A percentile compares a stretch with the other conserved stretches of the same genome.
These are phyloP conservation scores for Theropithecus gelada DNA, from an alignment of 2,113 vertebrate genomes.

Conservation along the genomic window DNA sequence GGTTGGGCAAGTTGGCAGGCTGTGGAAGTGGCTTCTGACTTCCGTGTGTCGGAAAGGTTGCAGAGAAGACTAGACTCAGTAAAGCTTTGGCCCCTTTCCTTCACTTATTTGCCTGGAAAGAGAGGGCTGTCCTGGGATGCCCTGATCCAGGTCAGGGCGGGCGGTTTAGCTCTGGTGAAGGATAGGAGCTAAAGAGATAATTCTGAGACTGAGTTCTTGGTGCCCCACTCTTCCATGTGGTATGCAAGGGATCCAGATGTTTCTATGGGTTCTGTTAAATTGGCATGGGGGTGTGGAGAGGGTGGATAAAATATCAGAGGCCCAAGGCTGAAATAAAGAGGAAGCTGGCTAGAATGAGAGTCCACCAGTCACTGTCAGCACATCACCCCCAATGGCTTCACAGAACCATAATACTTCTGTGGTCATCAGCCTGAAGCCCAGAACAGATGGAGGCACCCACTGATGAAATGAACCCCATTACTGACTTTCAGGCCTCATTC, in stretches of 20 bases:
- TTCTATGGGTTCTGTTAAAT: neutral
- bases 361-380: neutral
- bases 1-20: neutral
- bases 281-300: neutral
- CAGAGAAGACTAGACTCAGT: neutral
- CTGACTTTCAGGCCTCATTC: neutral
- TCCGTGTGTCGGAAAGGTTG: neutral
- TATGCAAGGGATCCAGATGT: neutral
- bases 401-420: accelerated
- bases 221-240: neutral
- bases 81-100: neutral
- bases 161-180: neutral
- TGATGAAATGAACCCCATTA: neutral
- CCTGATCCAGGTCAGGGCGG: neutral
- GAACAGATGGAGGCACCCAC: neutral
- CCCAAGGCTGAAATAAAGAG: neutral
- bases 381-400: neutral
- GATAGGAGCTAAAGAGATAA: neutral
- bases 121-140: neutral
- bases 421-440: neutral
- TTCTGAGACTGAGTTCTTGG: neutral
- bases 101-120: neutral
- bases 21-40: neutral
- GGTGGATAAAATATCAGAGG: neutral
- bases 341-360: neutral